Evolutionary conservation across 2,797 vertebrate genomes (phyloP), one percentile per base, ranked within the genome.

Genomic region (Crocodylus rhombifer): DNA sequence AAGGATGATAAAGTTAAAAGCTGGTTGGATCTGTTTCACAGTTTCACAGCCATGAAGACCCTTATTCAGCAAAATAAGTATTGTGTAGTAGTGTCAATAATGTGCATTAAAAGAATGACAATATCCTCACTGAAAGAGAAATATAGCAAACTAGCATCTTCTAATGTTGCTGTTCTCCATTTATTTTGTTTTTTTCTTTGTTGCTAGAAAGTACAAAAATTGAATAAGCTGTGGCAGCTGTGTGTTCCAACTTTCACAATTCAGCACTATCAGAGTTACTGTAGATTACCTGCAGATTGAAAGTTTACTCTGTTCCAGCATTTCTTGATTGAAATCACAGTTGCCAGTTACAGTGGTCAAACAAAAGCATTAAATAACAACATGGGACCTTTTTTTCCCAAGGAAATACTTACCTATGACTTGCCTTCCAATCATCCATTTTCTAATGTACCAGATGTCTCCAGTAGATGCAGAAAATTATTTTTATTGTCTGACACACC

Each of bases 131-230:
- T 73, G 55, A 23, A 74, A 18, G 51, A 65, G 85, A 87, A 89
- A 77, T 65, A 86, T 89, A 82, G 67, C 86, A 80, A 87, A 92
- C 13, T 6, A 51, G 42, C 42, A 51, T 51, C 42, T 51, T 51
- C 42, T 51, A 51, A 51, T 51, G 42, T 51, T 9, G 42, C 9
- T 51, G 42, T 51, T 51, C 42, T 51, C 42, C 10, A 10, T 51
- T 51, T 51, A 51, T 51, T 51, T 51, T 51, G 10, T 51, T 89
- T 89, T 90, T 16, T 84, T 63, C 77, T 3, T 81, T 84, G 77
- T 91, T 62, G 28, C 15, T 56, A 55, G 74, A 67, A 90, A 90
- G 1, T 63, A 61, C 82, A 60, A 93, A 92, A 94, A n/a, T n/a
- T 58, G 89, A 62, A 86, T 11, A 80, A 56, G 17, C 6, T 88